These are phyloP conservation scores for Trididemnum clinides DNA, from an alignment of 23 tunicate species.

Conservation along the genomic window DNA sequence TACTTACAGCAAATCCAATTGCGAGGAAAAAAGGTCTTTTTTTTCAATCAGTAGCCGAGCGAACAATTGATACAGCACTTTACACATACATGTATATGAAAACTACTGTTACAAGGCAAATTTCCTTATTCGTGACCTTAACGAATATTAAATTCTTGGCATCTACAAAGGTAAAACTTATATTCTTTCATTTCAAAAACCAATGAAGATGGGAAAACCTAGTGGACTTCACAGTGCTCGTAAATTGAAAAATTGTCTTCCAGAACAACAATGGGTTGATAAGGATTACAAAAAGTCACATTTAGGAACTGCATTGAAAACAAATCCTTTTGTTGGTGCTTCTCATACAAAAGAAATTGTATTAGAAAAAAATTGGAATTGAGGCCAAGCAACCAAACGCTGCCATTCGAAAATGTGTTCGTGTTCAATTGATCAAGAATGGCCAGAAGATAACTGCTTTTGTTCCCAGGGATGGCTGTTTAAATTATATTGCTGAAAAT, in stretches of 20 bases:
- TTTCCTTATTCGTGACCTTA: too few species aligned
- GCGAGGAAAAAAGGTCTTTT: too few species aligned
- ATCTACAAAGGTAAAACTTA: too few species aligned
- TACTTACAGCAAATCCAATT: too few species aligned
- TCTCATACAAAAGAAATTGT: conserved; percentile 99
- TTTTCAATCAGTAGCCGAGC: too few species aligned
- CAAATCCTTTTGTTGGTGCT: conserved; percentile 99
- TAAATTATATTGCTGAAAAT: conserved; percentile 99
- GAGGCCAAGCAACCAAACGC: conserved; percentile 99
- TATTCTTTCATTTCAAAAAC: too few species aligned
- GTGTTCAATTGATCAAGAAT: conserved; percentile 99
- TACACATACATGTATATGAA: too few species aligned
- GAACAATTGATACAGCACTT: too few species aligned
- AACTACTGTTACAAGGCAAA: too few species aligned
- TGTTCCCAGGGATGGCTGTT: conserved; percentile 99
- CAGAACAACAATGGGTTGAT: conserved; percentile 97
- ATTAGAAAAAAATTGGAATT: conserved; percentile 96
- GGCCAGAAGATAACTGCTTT: conserved; percentile 99
- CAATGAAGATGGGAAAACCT: too few species aligned
- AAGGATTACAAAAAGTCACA: conserved; percentile 96
- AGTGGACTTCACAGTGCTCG: conserved; percentile 98
- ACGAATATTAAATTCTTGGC: too few species aligned
- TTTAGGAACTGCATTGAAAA: conserved; percentile 96
- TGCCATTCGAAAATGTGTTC: conserved; percentile 98
- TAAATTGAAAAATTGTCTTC: conserved; percentile 90